A percentile compares a stretch with the other conserved stretches of the same genome.
Evolutionary conservation across 2,797 vertebrate species (phyloP).

Genomic region (Falco berigora): DNA sequence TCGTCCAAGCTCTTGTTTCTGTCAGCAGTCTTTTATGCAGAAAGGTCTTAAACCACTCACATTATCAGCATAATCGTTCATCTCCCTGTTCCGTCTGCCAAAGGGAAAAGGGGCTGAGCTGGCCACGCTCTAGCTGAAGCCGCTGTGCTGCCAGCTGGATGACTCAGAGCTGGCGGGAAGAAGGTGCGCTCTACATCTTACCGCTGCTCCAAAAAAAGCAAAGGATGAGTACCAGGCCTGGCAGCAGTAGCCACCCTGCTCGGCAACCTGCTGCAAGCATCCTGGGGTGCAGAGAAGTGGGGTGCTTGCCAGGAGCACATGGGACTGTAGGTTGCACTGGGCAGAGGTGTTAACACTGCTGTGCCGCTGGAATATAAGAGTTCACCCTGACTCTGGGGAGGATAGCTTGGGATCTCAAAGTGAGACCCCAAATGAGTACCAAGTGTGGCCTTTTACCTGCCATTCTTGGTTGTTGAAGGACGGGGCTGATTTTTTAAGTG

Average conservation of each 20-base stretch:
- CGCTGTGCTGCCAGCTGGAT: constrained; percentile 18
- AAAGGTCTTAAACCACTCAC: not conserved
- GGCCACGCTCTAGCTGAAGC: not conserved
- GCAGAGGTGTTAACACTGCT: not conserved
- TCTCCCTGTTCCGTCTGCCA: not conserved
- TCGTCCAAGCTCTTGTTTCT: not conserved
- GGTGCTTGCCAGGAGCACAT: accelerated
- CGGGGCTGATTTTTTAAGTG: not conserved
- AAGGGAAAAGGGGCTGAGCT: not conserved
- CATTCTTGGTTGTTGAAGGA: not conserved
- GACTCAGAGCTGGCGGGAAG: not conserved
- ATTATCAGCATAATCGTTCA: not conserved
- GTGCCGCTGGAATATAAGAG: not conserved
- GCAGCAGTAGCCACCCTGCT: not conserved
- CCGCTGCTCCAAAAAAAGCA: not conserved
- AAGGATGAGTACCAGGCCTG: not conserved
- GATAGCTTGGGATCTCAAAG: not conserved
- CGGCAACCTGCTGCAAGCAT: not conserved
- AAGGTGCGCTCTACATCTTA: not conserved
- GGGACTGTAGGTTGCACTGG: not conserved
- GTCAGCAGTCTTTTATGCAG: not conserved
- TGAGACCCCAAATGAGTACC: not conserved
- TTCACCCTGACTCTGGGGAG: not conserved
- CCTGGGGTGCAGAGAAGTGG: not conserved
- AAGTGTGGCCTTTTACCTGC: not conserved